phyloP scores from a whole-genome alignment of 2,888 invertebrate genomes.

The Sussaba pulchella region DNA sequence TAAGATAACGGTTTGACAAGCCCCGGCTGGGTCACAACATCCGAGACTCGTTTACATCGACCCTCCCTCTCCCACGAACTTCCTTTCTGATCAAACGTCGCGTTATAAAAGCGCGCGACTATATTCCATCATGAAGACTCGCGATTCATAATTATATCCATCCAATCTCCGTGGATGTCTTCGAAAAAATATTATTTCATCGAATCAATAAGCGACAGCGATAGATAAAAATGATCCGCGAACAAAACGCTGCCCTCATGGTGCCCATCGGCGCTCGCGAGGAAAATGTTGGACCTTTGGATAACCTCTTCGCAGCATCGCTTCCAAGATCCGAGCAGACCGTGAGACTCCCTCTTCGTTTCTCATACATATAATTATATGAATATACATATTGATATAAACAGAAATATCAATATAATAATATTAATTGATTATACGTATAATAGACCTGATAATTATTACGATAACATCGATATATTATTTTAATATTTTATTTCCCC shows the following conservation, averaged over 20 bases:
- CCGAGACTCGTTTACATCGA: conserved; percentile 70
- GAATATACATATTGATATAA: no score
- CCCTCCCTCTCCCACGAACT: conserved; percentile 25
- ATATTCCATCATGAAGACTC: conserved; percentile 18
- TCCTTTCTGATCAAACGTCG: not conserved
- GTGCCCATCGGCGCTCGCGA: not conserved
- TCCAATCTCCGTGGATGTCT: not conserved
- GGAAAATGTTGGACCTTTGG: conserved; percentile 15
- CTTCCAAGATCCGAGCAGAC: no score
- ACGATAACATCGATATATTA: no score
- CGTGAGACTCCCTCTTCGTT: no score
- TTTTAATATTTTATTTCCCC: no score
- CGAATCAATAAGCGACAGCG: conserved; percentile 34
- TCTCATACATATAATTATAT: no score
- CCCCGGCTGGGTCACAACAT: conserved; percentile 68
- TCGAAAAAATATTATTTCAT: conserved; percentile 3
- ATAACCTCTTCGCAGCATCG: conserved; percentile 17
- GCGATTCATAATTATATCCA: conserved; percentile 32
- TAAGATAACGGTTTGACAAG: conserved; percentile 71
- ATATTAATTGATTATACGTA: no score
- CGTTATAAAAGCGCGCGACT: conserved; percentile 50
- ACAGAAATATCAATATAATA: no score
- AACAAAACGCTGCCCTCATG: conserved; percentile 6
- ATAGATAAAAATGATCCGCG: conserved; percentile 7
- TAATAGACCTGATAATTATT: no score